A percentile compares a stretch with the other conserved stretches of the same genome.
Conservation (phyloP, 2,888 invertebrate genomes). For the Mesodorylaimus sp. region DNA sequence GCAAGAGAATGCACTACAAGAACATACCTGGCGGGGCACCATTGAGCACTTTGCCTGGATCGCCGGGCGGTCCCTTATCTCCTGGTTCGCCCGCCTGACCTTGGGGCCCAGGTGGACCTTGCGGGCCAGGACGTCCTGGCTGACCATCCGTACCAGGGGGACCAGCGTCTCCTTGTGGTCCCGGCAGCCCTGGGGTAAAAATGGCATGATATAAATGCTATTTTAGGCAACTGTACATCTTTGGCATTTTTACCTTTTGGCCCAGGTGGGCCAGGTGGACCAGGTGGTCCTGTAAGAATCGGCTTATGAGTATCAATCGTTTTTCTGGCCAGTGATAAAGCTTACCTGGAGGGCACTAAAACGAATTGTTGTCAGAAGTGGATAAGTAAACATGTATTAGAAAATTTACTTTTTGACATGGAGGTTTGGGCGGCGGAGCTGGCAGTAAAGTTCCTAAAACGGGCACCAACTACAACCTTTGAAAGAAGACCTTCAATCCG, state of each 20-base stretch:
- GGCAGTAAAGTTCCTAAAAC: slow-evolving; percentile 1
- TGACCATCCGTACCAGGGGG: not conserved
- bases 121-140: slow-evolving; percentile 11
- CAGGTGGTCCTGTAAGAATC: too few relatives aligned
- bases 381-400: too few relatives aligned
- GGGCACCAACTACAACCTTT: too few relatives aligned
- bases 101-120: slow-evolving; percentile 11
- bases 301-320: not conserved
- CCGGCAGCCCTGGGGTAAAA: slow-evolving; percentile 7
- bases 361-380: too few relatives aligned
- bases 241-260: slow-evolving; percentile 1
- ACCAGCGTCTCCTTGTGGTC: slow-evolving; percentile 4
- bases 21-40: slow-evolving; percentile 1
- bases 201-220: too few relatives aligned
- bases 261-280: not conserved
- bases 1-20: not conserved
- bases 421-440: slow-evolving; percentile 5
- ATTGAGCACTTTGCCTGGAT: slow-evolving; percentile 1
- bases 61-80: slow-evolving; percentile 2
- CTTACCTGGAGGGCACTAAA: too few relatives aligned
- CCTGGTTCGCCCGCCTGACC: slow-evolving; percentile 9
- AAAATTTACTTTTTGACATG: slow-evolving; percentile 8
- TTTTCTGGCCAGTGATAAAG: too few relatives aligned
- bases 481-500: too few relatives aligned
- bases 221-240: too few relatives aligned